phyloP scores from a whole-genome alignment of 2,797 vertebrate species.

The Dipus sagitta region DNA sequence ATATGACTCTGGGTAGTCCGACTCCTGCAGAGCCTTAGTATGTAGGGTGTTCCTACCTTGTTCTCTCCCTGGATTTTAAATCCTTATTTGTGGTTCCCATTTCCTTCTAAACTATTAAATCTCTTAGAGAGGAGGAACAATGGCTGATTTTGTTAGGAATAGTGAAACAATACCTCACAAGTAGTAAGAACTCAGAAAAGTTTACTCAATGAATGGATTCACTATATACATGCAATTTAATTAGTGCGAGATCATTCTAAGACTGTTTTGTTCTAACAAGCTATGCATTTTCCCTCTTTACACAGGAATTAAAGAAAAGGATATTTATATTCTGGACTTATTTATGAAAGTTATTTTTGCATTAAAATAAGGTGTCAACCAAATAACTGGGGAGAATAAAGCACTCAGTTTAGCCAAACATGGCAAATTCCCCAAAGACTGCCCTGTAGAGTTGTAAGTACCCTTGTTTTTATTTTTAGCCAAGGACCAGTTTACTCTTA shows the following conservation, averaged over 20 bases:
- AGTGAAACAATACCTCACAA: background rate
- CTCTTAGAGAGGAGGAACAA: constrained; percentile 19
- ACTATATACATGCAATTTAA: background rate
- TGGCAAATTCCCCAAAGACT: background rate
- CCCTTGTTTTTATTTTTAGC: constrained; percentile 24
- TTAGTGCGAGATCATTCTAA: background rate
- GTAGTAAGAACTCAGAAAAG: background rate
- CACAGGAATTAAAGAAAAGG: constrained; percentile 39
- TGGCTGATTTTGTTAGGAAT: constrained; percentile 27
- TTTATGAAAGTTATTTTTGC: constrained; percentile 45
- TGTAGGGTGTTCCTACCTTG: background rate
- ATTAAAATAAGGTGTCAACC: constrained; percentile 23
- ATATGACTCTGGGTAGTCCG: background rate
- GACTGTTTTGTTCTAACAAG: constrained; percentile 44
- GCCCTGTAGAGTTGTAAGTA: background rate
- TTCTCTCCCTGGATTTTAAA: constrained; percentile 16
- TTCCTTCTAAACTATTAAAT: background rate
- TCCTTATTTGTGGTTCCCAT: constrained; percentile 34
- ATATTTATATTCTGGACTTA: constrained; percentile 52
- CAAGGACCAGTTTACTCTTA: constrained; percentile 4
- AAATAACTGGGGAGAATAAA: background rate
- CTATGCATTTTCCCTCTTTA: background rate
- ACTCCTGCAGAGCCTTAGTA: background rate
- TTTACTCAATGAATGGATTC: constrained; percentile 29
- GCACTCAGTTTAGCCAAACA: constrained; percentile 25